Base-by-base conservation (phyloP, 1,140 invertebrate genomes). In the Cydia splendana region DNA sequence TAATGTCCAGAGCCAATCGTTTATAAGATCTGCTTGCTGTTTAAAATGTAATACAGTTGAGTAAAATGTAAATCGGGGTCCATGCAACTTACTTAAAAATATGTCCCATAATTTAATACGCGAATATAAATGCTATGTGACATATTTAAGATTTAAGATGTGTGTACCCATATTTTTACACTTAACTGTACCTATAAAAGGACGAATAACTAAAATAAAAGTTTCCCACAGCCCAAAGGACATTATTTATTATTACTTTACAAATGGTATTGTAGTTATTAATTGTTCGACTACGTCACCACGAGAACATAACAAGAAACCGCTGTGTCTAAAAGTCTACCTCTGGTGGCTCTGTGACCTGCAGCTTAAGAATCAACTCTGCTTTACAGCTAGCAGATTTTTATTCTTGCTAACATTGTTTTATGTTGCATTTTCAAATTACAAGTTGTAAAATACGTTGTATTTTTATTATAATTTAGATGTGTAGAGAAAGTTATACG, bases 391-490 rank as follows among this genome's bases (percentile, higher is more conserved):
- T 24, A 24, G 57, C 57, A 62, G 9, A 62, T 62, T 24, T 24
- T 62, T n/a, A 62, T 24, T 62, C 57, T 62, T 62, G 20, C 20
- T 62, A 24, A 24, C 57, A n/a, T 53, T 65, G 73, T 67, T 77
- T 65, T 76, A 18, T 76, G 77, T 75, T 75, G 74, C 77, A 73
- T 75, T 65, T 28, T 71, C 45, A 20, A 4, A 24, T 62, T 62
- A 24, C 57, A 62, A 62, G 57, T 62, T 20, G 20, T 24, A 24
- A 62, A 20, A 62, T 62, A 24, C 15, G n/a, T 15, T 2, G 0
- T 24, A 45, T 12, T 48, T 48, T 13, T 24, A n/a, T 24, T 6
- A 12, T 10, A 62, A n/a, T 20, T 24, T 18, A 62, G 20, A 18
- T 24, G 10, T 62, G 9, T 53, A 20, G 12, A 7, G 12, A 18